Conservation (phyloP, 92 coral and sea anemone species). For the Palythoa caribaeorum region DNA sequence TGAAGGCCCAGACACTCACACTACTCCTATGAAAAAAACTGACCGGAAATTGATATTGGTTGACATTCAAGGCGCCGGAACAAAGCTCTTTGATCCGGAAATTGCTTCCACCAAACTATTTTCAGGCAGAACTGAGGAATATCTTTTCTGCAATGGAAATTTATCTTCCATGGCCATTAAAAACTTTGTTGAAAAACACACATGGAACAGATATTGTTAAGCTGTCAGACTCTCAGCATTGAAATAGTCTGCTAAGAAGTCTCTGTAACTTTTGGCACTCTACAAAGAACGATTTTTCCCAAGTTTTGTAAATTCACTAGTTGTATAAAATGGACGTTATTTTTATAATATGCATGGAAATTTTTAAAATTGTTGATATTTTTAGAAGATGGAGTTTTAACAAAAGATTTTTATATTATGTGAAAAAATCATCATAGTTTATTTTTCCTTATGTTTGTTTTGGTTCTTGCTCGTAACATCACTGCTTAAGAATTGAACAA, state of each 20-base stretch:
- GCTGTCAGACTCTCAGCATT: conserved; percentile 33
- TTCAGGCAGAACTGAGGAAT: conserved; percentile 40
- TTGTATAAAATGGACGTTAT: background rate
- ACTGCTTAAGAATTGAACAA: too few relatives aligned
- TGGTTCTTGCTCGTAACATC: too few relatives aligned
- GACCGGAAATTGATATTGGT: conserved; percentile 57
- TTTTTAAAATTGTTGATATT: background rate
- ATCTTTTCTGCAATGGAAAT: conserved; percentile 55
- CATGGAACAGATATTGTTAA: conserved; percentile 41
- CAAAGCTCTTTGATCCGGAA: conserved; percentile 72
- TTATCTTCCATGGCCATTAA: conserved; percentile 48
- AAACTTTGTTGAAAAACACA: conserved; percentile 49
- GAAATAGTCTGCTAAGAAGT: background rate
- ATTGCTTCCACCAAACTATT: conserved; percentile 58
- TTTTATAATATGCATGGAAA: conserved; percentile 17
- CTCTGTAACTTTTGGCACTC: background rate
- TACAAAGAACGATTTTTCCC: background rate
- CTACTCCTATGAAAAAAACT: conserved; percentile 71
- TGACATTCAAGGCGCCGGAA: conserved; percentile 72
- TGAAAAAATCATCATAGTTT: background rate
- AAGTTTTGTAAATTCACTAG: conserved; percentile 9
- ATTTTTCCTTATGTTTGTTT: too few relatives aligned
- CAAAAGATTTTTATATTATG: background rate
- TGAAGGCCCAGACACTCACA: conserved; percentile 69
- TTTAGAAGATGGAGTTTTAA: background rate